Conservation (phyloP, 1,140 invertebrate species). For the Globodera rostochiensis region DNA sequence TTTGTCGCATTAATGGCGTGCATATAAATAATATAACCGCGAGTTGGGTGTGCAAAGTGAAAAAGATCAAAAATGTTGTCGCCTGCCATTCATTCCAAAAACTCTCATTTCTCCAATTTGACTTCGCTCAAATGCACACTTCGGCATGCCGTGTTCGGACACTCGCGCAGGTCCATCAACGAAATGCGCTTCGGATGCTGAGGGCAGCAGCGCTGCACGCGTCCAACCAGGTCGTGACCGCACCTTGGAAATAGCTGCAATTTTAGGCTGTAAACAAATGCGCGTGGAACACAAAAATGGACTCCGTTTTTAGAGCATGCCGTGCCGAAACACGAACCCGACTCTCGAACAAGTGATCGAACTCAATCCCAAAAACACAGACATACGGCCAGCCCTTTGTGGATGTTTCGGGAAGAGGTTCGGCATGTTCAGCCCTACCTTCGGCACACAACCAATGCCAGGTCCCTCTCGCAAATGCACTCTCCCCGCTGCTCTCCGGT, state of each 20-base stretch:
- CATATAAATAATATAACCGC: too few species aligned
- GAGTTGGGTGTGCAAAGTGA: too few species aligned
- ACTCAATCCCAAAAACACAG: too few species aligned
- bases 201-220: slow-evolving; percentile 36
- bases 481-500: background rate
- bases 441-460: slow-evolving; percentile 34
- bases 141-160: slow-evolving; percentile 39
- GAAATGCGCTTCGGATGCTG: slow-evolving; percentile 38
- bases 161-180: slow-evolving; percentile 45
- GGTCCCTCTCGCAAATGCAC: slow-evolving; percentile 35
- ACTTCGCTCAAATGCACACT: slow-evolving; percentile 42
- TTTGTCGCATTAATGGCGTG: too few species aligned
- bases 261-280: background rate
- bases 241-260: slow-evolving; percentile 28
- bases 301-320: background rate
- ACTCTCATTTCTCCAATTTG: background rate
- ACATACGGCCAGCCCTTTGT: too few species aligned
- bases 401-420: background rate
- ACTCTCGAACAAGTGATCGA: too few species aligned
- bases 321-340: background rate
- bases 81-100: too few species aligned
- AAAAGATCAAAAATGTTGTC: too few species aligned
- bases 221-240: slow-evolving; percentile 38
- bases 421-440: slow-evolving; percentile 1
- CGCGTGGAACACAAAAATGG: background rate